Evolutionary conservation across 1,140 invertebrate genomes (phyloP), one percentile per base, ranked within the genome.

Genomic region (Antheraea pernyi): DNA sequence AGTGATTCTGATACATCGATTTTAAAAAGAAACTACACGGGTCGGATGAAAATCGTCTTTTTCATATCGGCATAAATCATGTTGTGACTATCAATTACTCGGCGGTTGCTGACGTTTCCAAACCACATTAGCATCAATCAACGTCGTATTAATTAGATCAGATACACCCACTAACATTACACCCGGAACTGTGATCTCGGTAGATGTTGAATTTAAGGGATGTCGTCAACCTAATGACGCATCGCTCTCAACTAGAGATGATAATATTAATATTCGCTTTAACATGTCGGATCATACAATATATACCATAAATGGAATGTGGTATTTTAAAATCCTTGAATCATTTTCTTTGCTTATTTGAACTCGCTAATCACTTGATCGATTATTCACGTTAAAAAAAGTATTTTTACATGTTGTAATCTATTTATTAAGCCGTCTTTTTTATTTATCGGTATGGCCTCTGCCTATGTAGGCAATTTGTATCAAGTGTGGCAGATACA

Each of bases 61-160:
- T 53, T 53, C 46, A 53, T 61, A 61, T 61, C 19, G 60, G 60
- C 19, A 30, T 61, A 61, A 3, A 61, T 61, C 19, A 61, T 85
- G 82, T 87, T 87, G 80, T 86, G 82, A 86, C 84, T 86, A 85
- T 86, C 83, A 85, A 83, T 88, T 84, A 87, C 74, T 82, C 81
- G 76, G 69, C 61, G 75, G 53, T 76, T 60, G 68, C 68, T 76
- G 81, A 79, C 81, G 75, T 80, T 75, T 78, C 77, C 58, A 71
- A 78, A 80, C 76, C 77, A 84, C 85, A 88, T 88, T 89, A 86
- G 84, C 82, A 89, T 89, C 87, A 84, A 89, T 89, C 87, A 89
- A 84, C 77, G 87, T 89, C 85, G 78, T 69, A 85, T 87, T 88
- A 86, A 89, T 88, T 88, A 88, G 81, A 88, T 83, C 84, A 79